A percentile compares a stretch with the other conserved stretches of the same genome.
Evolutionary conservation across 2,888 invertebrate species (phyloP).

Genomic region (Odiellus spinosus): DNA sequence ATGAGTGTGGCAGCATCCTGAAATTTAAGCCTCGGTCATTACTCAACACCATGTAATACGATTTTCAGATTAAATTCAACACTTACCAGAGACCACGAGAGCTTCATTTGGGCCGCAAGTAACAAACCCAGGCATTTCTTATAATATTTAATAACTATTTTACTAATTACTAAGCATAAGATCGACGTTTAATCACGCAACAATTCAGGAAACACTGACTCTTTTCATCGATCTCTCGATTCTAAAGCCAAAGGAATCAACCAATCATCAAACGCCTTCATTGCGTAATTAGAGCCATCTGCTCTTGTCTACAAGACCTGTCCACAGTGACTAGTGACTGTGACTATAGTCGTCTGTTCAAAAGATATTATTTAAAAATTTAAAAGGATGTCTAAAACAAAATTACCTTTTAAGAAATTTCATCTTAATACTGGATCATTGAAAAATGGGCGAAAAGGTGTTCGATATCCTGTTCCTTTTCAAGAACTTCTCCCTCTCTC

Average conservation of each 20-base stretch:
- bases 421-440: background rate
- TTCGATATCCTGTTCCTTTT: no score
- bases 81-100: slow-evolving; percentile 77
- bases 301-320: no score
- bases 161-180: background rate
- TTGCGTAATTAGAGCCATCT: background rate
- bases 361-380: no score
- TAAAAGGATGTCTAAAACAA: background rate
- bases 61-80: background rate
- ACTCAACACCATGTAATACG: slow-evolving; percentile 20
- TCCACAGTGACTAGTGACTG: no score
- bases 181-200: no score
- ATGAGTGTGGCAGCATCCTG: slow-evolving; percentile 89
- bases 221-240: no score
- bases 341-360: no score
- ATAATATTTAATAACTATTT: background rate
- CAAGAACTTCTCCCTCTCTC: no score
- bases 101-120: slow-evolving; percentile 92
- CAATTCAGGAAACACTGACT: background rate
- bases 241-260: background rate
- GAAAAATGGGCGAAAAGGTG: no score
- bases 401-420: background rate
- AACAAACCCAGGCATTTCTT: slow-evolving; percentile 49
- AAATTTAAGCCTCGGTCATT: background rate
- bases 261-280: background rate